Conservation (phyloP, 2,797 vertebrate genomes). For the Pantherophis alleghaniensis region DNA sequence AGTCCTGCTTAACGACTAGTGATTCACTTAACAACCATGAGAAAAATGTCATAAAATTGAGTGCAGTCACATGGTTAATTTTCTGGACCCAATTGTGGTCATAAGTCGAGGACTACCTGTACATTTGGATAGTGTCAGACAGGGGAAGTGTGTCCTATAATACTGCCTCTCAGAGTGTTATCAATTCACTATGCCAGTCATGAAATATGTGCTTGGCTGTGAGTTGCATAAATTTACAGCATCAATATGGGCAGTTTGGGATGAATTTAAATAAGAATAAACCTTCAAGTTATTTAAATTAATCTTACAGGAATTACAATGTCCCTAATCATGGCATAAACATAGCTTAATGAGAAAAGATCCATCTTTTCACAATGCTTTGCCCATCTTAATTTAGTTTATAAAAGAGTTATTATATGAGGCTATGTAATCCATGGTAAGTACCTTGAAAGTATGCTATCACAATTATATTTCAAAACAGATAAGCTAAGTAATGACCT, state of each 20-base stretch:
- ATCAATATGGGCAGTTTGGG: neutral
- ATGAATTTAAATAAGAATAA: neutral
- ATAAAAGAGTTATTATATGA: neutral
- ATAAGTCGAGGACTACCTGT: neutral
- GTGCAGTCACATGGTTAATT: neutral
- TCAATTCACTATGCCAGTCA: neutral
- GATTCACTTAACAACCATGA: neutral
- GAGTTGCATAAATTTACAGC: neutral
- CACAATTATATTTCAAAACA: neutral
- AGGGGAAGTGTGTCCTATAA: too few species aligned
- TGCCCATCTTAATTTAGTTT: neutral
- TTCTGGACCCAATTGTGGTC: neutral
- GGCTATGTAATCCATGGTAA: neutral
- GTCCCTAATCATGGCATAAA: neutral
- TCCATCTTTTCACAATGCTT: neutral
- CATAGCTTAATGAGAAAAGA: neutral
- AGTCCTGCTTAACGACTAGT: too few species aligned
- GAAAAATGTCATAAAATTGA: neutral
- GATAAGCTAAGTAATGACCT: neutral
- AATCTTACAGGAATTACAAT: neutral
- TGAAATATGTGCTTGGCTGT: neutral
- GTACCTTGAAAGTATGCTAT: neutral
- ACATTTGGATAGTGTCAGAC: neutral
- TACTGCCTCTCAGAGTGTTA: neutral
- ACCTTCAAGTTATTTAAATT: neutral